Base-by-base conservation (phyloP, 2,888 invertebrate species). In the Dasypogon diadema region DNA sequence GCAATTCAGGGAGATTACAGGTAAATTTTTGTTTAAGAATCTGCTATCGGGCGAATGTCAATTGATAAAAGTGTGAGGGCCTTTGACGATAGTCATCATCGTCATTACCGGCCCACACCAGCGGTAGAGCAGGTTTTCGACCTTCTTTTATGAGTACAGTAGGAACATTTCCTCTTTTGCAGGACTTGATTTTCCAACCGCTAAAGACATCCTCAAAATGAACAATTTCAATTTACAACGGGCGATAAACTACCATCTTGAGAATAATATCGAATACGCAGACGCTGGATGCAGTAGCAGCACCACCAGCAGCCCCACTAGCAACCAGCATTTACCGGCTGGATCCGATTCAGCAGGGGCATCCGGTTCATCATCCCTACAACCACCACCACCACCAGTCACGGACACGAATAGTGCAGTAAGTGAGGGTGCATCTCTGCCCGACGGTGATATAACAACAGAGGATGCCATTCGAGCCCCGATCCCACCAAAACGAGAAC, bases 401-500 rank as follows among this genome's bases (percentile, higher is more conserved):
- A 22, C 68, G 37, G 55, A 74, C 75, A 46, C 70, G 2, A 70
- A 54, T 24, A 70, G 18, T 8, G 70, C 70, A 3, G 70, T 54
- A 18, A 70, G 60, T 51, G 74, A 58, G 8, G 51, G 60, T 22
- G 60, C 74, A 10, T 77, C 79, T 12, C 42, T 79, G 8, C 77
- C 77, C 1, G 48, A 46, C 4, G 76, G 78, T 2, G 79, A 63
- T 16, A 60, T 30, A 30, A 24, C 55, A 18, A 81, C 79, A 8
- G 83, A 83, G n/a, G 82, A 81, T 14, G 82, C 81, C 4, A 82
- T 86, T 3, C 83, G 86, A 18, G 83, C 86, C 4, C 86, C 86
- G 0, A 86, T 86, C 60, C 83, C 85, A 8, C 84, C 86, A 6
- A 82, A 83, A 26, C 82, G 85, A 0, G 86, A 86, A 75, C 85